Percentiles rank a stretch among this genome's conserved stretches.
phyloP scores from a whole-genome alignment of 2,797 vertebrate genomes.

The Ataeniobius toweri region DNA sequence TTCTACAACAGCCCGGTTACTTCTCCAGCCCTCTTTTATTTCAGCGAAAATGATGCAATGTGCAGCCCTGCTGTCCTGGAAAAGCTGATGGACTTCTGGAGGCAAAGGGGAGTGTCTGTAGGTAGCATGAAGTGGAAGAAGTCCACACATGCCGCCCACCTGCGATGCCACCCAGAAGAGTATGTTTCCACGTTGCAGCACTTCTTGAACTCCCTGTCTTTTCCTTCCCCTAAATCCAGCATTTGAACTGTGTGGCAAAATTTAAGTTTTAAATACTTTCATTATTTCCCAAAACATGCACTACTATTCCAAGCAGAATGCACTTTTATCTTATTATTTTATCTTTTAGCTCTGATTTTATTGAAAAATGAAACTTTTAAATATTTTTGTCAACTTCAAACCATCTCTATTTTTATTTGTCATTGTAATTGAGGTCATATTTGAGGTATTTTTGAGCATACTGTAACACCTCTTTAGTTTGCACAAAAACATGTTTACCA shows the following conservation, averaged over 20 bases:
- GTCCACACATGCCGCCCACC: slow-evolving; percentile 74
- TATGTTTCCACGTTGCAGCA: slow-evolving; percentile 68
- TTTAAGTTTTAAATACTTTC: not conserved
- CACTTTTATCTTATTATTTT: not conserved
- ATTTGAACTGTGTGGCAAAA: slow-evolving; percentile 34
- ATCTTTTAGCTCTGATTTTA: not conserved
- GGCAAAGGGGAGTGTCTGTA: slow-evolving; percentile 60
- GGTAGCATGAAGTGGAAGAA: slow-evolving; percentile 73
- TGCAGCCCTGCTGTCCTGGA: slow-evolving; percentile 52
- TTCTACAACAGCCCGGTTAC: slow-evolving; percentile 67
- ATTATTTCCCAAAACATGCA: not conserved
- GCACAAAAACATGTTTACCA: slow-evolving; percentile 2
- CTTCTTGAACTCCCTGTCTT: slow-evolving; percentile 65
- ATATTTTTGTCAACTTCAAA: not conserved
- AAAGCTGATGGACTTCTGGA: slow-evolving; percentile 61
- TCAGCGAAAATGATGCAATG: slow-evolving; percentile 72
- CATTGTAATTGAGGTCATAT: not conserved
- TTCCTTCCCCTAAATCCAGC: slow-evolving; percentile 40
- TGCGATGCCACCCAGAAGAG: slow-evolving; percentile 73
- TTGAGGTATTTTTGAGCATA: slow-evolving; percentile 13
- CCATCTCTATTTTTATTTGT: not conserved
- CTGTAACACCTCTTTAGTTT: slow-evolving; percentile 11
- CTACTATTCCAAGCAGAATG: slow-evolving; percentile 3
- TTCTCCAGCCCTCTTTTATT: slow-evolving; percentile 77
- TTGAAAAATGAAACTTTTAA: not conserved